Evolutionary conservation across 2,888 invertebrate genomes (phyloP).

Genomic region (Machimus rusticus): DNA sequence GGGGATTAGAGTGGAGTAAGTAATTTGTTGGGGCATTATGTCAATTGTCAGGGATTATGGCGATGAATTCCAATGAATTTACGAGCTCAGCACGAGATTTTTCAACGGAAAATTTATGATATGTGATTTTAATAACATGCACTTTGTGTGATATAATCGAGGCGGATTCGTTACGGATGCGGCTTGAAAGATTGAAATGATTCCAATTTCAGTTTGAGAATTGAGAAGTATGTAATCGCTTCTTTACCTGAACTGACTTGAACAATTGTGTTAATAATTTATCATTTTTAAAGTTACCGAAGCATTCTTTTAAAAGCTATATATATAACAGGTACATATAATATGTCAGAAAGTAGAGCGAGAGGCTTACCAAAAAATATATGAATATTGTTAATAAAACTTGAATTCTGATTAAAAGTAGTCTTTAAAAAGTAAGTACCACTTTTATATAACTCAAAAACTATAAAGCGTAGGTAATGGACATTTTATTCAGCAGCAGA

Average conservation of each 20-base stretch:
- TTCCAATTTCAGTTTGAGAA: neutral
- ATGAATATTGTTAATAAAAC: too few relatives aligned
- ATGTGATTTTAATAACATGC: neutral
- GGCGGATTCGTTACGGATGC: neutral
- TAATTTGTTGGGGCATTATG: slow-evolving; percentile 37
- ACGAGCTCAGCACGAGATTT: neutral
- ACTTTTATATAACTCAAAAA: too few relatives aligned
- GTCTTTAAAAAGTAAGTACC: too few relatives aligned
- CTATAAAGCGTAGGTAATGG: too few relatives aligned
- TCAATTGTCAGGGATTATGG: slow-evolving; percentile 19
- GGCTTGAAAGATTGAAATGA: neutral
- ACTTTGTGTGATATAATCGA: neutral
- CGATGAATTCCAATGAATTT: slow-evolving; percentile 12
- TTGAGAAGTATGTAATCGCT: neutral
- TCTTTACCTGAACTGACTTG: neutral
- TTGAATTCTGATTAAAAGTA: too few relatives aligned
- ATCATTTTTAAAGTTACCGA: neutral
- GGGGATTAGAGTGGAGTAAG: slow-evolving; percentile 35
- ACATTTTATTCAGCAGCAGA: too few relatives aligned
- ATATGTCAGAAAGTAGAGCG: too few relatives aligned
- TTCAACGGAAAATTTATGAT: neutral
- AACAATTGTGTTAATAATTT: neutral
- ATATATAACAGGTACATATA: too few relatives aligned
- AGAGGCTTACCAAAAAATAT: too few relatives aligned
- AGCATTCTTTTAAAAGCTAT: too few relatives aligned